Conservation (phyloP, 2,113 vertebrate genomes). For the Hirundichthys speculiger region DNA sequence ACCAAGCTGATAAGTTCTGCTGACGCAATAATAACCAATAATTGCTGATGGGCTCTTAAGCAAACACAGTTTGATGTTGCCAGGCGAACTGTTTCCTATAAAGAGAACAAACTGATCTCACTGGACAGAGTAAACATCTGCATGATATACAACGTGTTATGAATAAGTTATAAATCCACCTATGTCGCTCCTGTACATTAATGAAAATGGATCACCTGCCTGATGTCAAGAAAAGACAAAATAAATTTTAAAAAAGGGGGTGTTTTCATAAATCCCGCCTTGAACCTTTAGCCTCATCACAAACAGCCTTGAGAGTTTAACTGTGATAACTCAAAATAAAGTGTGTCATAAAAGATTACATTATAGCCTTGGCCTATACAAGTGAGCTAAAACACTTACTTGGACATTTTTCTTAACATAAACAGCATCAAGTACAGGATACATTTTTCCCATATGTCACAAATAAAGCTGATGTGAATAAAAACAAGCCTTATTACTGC, state of each 20-base stretch:
- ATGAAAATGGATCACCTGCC: neutral
- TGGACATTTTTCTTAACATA: conserved; percentile 11
- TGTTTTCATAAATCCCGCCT: neutral
- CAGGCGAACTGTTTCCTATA: conserved; percentile 40
- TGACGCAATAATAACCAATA: conserved; percentile 61
- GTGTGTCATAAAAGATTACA: no score
- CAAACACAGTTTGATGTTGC: conserved; percentile 57
- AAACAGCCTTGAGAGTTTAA: no score
- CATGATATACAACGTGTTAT: conserved; percentile 15
- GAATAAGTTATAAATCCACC: conserved; percentile 17
- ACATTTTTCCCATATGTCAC: conserved; percentile 5
- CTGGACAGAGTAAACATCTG: conserved; percentile 19
- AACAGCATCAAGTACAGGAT: no score
- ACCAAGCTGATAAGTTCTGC: conserved; percentile 44
- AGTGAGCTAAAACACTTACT: neutral
- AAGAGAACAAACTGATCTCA: conserved; percentile 36
- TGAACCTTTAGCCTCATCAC: no score
- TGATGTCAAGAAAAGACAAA: neutral
- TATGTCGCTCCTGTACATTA: conserved; percentile 12
- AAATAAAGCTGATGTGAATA: no score
- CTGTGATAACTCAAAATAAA: no score
- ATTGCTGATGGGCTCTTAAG: conserved; percentile 61
- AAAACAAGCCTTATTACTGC: no score
- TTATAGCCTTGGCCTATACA: no score
- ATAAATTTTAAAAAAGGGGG: neutral